Conservation (phyloP, 2,113 vertebrate species). For the Aptenodytes forsteri region DNA sequence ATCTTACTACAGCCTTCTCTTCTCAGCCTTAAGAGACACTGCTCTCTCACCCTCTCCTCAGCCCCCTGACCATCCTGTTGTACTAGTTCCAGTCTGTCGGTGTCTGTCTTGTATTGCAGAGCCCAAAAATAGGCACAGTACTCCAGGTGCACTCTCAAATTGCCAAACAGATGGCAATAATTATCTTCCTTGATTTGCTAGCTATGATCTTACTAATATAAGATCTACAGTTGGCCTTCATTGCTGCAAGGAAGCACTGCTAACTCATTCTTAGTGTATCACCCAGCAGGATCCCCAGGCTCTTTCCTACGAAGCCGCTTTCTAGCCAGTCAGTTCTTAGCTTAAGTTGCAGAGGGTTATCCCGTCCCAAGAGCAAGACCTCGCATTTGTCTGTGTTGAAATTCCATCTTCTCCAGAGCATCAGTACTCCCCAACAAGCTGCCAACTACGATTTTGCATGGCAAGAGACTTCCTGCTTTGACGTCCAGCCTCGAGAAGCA, state of each 20-base stretch:
- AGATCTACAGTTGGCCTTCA: neutral
- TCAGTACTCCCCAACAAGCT: neutral
- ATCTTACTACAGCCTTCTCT: neutral
- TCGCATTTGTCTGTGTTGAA: neutral
- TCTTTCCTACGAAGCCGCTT: neutral
- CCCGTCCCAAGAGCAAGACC: neutral
- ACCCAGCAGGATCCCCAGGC: neutral
- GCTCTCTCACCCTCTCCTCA: neutral
- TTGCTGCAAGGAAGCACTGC: neutral
- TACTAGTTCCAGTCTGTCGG: neutral
- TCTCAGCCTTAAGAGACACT: neutral
- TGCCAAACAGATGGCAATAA: neutral
- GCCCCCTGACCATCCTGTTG: neutral
- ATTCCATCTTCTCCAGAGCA: neutral
- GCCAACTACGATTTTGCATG: neutral
- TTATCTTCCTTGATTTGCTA: neutral
- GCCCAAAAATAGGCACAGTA: neutral
- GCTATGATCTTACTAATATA: neutral
- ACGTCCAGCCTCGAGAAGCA: neutral
- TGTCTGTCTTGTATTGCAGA: neutral
- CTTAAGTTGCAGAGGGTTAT: neutral
- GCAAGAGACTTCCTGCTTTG: neutral
- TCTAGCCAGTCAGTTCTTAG: neutral
- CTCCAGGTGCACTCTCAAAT: neutral
- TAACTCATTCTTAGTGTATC: neutral